phyloP scores from a whole-genome alignment of 37 sponge, comb jelly and placozoan genomes.

The Aplysina aerophoba region DNA sequence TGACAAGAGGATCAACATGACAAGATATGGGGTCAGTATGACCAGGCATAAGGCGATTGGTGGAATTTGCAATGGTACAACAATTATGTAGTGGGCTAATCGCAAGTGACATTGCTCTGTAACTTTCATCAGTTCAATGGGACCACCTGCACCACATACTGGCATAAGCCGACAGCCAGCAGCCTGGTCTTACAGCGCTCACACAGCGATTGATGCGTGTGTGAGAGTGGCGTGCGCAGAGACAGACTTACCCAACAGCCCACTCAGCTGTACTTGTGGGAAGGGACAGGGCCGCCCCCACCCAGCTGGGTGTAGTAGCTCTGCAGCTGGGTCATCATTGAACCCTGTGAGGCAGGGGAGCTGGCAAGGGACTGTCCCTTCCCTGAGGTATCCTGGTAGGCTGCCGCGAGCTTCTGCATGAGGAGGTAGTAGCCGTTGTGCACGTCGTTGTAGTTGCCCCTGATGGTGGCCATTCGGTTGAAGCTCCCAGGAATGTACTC shows the following conservation, averaged over 20 bases:
- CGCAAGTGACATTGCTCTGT: too few relatives aligned
- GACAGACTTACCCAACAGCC: background rate
- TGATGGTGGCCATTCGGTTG: constrained; percentile 79
- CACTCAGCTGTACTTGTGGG: background rate
- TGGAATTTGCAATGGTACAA: too few relatives aligned
- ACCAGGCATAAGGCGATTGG: too few relatives aligned
- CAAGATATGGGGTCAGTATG: too few relatives aligned
- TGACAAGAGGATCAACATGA: too few relatives aligned
- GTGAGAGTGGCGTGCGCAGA: too few relatives aligned
- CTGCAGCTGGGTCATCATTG: constrained; percentile 18
- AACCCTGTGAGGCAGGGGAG: background rate
- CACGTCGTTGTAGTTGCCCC: constrained; percentile 67
- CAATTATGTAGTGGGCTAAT: too few relatives aligned
- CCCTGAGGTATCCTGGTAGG: constrained; percentile 54
- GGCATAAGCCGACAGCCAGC: too few relatives aligned
- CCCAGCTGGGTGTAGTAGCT: constrained; percentile 14
- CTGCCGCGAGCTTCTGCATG: constrained; percentile 68
- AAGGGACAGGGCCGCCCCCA: background rate
- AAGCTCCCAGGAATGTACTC: constrained; percentile 89
- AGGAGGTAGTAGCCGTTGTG: constrained; percentile 80
- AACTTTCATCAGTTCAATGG: too few relatives aligned
- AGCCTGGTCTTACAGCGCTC: too few relatives aligned
- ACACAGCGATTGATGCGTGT: too few relatives aligned
- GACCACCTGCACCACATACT: too few relatives aligned
- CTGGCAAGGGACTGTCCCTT: background rate